Evolutionary conservation across 2,797 vertebrate genomes (phyloP), one percentile per base, ranked within the genome.

Genomic region (Paratrypauchen microcephalus): DNA sequence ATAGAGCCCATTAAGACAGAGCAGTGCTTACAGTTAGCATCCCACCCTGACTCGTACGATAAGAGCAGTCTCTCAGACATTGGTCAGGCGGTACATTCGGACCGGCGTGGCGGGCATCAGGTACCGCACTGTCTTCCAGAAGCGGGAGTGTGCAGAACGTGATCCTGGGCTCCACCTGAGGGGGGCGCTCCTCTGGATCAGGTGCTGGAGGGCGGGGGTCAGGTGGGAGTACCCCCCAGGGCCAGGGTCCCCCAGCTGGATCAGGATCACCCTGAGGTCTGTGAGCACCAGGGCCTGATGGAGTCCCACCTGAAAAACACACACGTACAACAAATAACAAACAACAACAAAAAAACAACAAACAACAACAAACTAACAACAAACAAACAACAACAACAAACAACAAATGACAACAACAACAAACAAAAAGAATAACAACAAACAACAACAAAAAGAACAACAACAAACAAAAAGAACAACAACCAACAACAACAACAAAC

Each of bases 101-200:
- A 68, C 71, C 0, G 87, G 79, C 0, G 0, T 72, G 1, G 78
- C 72, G 1, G 94, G 95, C 95, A 97, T 96, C 9, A 90, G 89
- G 75, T 95, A 96, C 60, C 94, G 88, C 55, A 97, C 89, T 0
- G 85, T 92, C 68, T 96, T 97, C 95, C 95, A 96, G 86, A 96
- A 96, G 70, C 36, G 87, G 0, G 92, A 94, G 24, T 69, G 92
- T 41, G 64, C 81, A 8, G 77, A 79, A 0, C 75, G 65, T 0
- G 83, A 67, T 6, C 81, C 76, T 71, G 80, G 86, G 12, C 75
- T 82, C 95, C 94, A 96, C 80, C 79, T 94, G 50, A 97, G 58
- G 18, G 94, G 95, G 36, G 92, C 90, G 59, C 91, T 94, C 47
- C 84, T 80, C 28, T 84, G 82, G 52, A 95, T 86, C 9, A 97